Conservation (phyloP, 2,888 invertebrate genomes). For the Ceriagrion tenellum region DNA sequence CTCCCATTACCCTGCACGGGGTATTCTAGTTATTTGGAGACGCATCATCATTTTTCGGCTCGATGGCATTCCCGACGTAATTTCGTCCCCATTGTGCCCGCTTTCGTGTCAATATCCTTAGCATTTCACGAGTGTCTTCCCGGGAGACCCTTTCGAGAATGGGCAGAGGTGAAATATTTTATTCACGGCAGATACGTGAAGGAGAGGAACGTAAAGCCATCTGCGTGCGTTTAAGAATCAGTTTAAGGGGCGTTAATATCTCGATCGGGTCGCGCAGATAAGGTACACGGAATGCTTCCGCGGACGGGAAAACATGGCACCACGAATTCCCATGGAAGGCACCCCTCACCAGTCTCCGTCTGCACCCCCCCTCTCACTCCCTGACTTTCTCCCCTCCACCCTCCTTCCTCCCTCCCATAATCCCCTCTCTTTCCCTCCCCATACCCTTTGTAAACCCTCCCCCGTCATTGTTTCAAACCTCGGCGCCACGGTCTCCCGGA, state of each 20-base stretch:
- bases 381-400: neutral
- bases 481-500: slow-evolving; percentile 66
- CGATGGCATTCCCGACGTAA: neutral
- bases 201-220: neutral
- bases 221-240: slow-evolving; percentile 56
- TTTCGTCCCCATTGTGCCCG: neutral
- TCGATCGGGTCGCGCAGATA: slow-evolving; percentile 46
- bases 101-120: neutral
- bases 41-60: neutral
- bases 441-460: neutral
- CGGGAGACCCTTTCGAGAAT: neutral
- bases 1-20: neutral
- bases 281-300: slow-evolving; percentile 58
- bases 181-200: neutral
- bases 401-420: neutral
- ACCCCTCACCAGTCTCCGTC: neutral
- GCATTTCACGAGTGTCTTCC: neutral
- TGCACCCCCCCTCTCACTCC: too few species aligned
- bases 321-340: slow-evolving; percentile 51
- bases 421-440: neutral
- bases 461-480: slow-evolving; percentile 56
- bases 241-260: slow-evolving; percentile 54
- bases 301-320: slow-evolving; percentile 65
- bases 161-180: neutral
- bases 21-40: neutral